phyloP scores from a whole-genome alignment of 1,140 invertebrate genomes.

The Acromyrmex echinatior region DNA sequence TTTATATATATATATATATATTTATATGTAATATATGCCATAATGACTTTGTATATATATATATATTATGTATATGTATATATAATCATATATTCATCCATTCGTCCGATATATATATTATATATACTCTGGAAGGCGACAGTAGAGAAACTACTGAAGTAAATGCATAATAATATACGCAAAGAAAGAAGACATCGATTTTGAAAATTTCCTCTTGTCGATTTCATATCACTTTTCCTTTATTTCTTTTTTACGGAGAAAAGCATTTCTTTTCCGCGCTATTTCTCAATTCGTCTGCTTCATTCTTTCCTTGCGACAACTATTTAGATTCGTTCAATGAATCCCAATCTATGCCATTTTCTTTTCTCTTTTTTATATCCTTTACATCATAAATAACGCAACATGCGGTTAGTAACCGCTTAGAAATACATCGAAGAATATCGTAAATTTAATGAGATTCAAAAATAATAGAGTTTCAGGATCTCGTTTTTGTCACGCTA shows the following conservation, averaged over 20 bases:
- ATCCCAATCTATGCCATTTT: not conserved
- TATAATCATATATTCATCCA: conserved; percentile 56
- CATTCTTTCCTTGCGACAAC: not conserved
- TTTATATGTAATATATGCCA: conserved; percentile 51
- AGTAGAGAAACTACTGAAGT: conserved; percentile 83
- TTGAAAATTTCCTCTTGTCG: conserved; percentile 55
- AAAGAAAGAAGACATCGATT: conserved; percentile 74
- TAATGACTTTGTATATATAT: conserved; percentile 42
- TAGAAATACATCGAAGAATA: conserved; percentile 68
- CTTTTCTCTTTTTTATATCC: conserved; percentile 13
- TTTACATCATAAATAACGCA: conserved; percentile 34
- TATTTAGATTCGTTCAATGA: conserved; percentile 48
- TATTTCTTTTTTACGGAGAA: conserved; percentile 34
- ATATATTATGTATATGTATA: conserved; percentile 43
- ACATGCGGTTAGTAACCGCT: not conserved
- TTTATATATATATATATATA: conserved; percentile 50
- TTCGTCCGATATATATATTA: conserved; percentile 70
- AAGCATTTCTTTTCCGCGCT: conserved; percentile 31
- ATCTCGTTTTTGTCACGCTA: conserved; percentile 36
- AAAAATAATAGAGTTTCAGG: conserved; percentile 31
- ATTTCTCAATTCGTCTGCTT: conserved; percentile 12
- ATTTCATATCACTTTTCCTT: conserved; percentile 37
- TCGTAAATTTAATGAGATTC: conserved; percentile 51
- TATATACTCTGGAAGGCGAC: conserved; percentile 81
- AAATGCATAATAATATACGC: conserved; percentile 81